Base-by-base conservation (phyloP, 2,888 invertebrate species). In the Eupithecia exiguata region DNA sequence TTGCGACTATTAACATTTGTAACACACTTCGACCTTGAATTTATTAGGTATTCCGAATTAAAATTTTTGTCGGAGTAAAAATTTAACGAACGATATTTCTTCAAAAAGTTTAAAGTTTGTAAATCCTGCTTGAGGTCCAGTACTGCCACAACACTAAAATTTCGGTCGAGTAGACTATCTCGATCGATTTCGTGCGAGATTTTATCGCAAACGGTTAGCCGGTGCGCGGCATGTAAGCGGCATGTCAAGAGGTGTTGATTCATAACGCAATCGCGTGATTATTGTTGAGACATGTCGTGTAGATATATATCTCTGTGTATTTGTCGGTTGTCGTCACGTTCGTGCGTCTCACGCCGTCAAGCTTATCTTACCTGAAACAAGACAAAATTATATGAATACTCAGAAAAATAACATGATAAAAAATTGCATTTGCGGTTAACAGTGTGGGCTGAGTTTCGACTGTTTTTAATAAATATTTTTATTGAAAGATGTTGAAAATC, bases 301-400 rank as follows among this genome's bases (percentile, higher is more conserved):
- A 67, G 66, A 71, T 61, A 18, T 12, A 14, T 21, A 71, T 71
- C 67, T 58, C 25, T 25, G 25, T 25, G 14, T 58, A 49, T 35
- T 65, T 65, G 18, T 65, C 63, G 5, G 18, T 38, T 65, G 63
- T 65, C 63, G 38, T 65, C 36, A 35, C 63, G 10, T n/a, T 65
- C n/a, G 12, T 36, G n/a, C 12, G 12, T 36, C n/a, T n/a, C n/a
- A 65, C 66, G 36, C 46, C n/a, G 16, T 69, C 36, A 62, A 53
- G 30, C 43, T 75, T 88, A 87, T 87, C 88, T 87, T 88, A 87
- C 87, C 88, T 87, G 86, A 74, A 87, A 87, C 82, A 84, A 86
- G 71, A 49, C 75, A 80, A 74, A 14, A 0, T 21, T 46, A 6
- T 7, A n/a, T 76, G 72, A 77, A 46, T 68, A 68, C 35, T 38